Evolutionary conservation across 2,888 invertebrate genomes (phyloP).

Genomic region (Apotomis capreana): DNA sequence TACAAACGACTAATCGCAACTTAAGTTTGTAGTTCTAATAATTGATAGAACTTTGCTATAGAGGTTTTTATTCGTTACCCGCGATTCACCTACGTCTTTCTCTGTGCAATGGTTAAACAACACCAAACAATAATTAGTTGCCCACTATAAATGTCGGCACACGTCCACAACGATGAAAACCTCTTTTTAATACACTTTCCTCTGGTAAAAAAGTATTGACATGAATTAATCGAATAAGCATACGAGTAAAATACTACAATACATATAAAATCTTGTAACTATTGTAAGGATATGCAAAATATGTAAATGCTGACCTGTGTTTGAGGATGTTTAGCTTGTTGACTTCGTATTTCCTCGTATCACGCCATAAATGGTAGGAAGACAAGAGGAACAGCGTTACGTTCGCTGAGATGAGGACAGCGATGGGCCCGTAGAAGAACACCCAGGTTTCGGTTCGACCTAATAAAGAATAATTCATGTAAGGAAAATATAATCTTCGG

Average conservation of each 20-base stretch:
- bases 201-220: no score
- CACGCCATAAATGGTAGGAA: slow-evolving; percentile 81
- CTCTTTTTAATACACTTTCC: no score
- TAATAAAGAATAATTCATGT: slow-evolving; percentile 49
- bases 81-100: background rate
- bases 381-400: slow-evolving; percentile 84
- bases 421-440: slow-evolving; percentile 88
- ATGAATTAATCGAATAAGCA: no score
- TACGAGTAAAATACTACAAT: no score
- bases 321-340: slow-evolving; percentile 81
- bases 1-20: background rate
- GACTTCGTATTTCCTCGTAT: slow-evolving; percentile 78
- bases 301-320: slow-evolving; percentile 75
- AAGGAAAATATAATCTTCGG: background rate
- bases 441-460: slow-evolving; percentile 83
- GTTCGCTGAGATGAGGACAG: slow-evolving; percentile 82
- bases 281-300: background rate
- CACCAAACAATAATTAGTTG: background rate
- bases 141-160: no score
- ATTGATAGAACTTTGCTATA: background rate
- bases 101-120: background rate
- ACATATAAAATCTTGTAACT: no score
- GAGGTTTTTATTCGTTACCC: background rate
- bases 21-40: background rate
- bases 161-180: no score